phyloP scores from a whole-genome alignment of 2,888 invertebrate species.

The Aphidius colemani region DNA sequence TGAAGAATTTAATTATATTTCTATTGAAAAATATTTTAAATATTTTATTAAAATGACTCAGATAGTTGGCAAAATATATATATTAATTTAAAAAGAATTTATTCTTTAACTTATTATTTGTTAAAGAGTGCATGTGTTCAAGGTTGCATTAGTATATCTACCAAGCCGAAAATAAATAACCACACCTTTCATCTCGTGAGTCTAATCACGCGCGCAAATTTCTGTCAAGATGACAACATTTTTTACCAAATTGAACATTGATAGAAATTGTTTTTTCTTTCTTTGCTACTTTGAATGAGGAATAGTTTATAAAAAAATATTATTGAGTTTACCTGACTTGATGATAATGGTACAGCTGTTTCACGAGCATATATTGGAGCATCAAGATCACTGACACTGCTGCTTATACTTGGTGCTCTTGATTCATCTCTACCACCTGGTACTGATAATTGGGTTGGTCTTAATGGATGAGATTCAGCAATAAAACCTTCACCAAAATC shows the following conservation, averaged over 20 bases:
- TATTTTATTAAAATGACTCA: too few relatives aligned
- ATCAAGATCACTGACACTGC: conserved; percentile 65
- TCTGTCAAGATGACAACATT: neutral
- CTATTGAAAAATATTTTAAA: too few relatives aligned
- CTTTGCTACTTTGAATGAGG: neutral
- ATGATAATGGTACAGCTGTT: conserved; percentile 53
- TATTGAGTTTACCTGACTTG: conserved; percentile 43
- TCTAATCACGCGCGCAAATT: conserved; percentile 10
- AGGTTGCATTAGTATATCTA: too few relatives aligned
- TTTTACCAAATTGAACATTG: neutral
- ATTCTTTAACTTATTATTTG: too few relatives aligned
- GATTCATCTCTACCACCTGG: conserved; percentile 55
- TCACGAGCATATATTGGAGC: conserved; percentile 64
- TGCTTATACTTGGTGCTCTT: conserved; percentile 63
- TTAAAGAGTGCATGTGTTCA: too few relatives aligned
- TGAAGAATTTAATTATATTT: too few relatives aligned
- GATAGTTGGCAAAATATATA: too few relatives aligned
- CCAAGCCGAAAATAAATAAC: conserved; percentile 17
- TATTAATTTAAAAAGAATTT: too few relatives aligned
- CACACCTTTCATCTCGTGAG: conserved; percentile 16
- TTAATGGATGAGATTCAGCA: conserved; percentile 64
- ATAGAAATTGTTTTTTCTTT: neutral
- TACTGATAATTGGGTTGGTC: conserved; percentile 62
- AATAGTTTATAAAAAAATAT: neutral
- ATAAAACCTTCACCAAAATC: conserved; percentile 64